Conservation (phyloP, 2,797 vertebrate genomes). For the Platyrinchus mystaceus region DNA sequence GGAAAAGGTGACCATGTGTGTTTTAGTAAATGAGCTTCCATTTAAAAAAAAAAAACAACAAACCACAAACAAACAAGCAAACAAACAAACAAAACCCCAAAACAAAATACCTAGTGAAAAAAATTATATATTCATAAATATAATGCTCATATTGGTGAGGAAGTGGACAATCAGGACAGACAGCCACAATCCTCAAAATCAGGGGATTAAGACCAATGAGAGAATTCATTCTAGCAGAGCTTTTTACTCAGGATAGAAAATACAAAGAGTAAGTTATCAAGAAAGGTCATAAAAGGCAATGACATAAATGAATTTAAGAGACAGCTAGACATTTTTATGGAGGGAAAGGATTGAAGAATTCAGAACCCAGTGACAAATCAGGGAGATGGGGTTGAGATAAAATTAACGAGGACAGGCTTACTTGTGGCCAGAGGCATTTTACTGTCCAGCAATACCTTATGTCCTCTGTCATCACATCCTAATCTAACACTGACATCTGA, state of each 20-base stretch:
- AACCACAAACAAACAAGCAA: no score
- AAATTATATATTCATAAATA: not conserved
- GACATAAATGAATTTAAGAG: slow-evolving; percentile 69
- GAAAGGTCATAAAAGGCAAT: slow-evolving; percentile 50
- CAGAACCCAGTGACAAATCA: slow-evolving; percentile 66
- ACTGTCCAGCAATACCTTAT: slow-evolving; percentile 61
- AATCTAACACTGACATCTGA: slow-evolving; percentile 51
- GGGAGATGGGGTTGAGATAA: slow-evolving; percentile 62
- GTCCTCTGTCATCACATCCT: slow-evolving; percentile 67
- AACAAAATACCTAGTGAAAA: not conserved
- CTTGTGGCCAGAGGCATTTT: slow-evolving; percentile 63
- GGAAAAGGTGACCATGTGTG: not conserved
- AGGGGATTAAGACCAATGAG: slow-evolving; percentile 2
- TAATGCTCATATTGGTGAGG: not conserved
- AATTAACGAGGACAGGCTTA: slow-evolving; percentile 70
- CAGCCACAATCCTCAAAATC: not conserved
- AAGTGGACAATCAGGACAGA: not conserved
- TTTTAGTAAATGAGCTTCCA: not conserved
- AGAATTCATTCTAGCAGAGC: not conserved
- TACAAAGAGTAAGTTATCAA: slow-evolving; percentile 52
- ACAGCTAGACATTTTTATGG: slow-evolving; percentile 58
- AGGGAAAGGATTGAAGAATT: slow-evolving; percentile 56
- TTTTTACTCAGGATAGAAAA: slow-evolving; percentile 27
- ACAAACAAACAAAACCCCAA: not conserved
- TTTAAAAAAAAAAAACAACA: no score